Percentiles rank a stretch among this genome's conserved stretches.
Evolutionary conservation across 2,113 vertebrate species (phyloP).

Genomic region (Pedionomus torquatus): DNA sequence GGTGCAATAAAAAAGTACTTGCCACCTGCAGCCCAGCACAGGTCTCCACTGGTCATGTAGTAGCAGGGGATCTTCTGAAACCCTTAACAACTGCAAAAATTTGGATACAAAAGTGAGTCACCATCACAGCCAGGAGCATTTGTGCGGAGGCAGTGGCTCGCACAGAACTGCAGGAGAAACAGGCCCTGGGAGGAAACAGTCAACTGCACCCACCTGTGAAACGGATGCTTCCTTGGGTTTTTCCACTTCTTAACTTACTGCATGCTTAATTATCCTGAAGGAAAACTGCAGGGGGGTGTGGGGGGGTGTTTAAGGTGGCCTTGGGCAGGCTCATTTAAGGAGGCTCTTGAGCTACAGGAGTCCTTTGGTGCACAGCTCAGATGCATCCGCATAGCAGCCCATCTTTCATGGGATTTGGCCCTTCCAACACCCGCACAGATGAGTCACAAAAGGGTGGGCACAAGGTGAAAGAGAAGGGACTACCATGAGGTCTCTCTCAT

Average conservation of each 20-base stretch:
- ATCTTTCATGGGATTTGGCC: rapidly evolving
- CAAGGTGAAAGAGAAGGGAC: not conserved
- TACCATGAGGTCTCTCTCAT: not conserved
- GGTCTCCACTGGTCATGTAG: not conserved
- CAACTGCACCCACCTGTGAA: constrained; percentile 2
- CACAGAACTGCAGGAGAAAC: not conserved
- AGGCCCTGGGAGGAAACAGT: not conserved
- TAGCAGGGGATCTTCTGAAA: not conserved
- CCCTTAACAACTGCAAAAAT: not conserved
- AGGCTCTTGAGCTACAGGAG: not conserved
- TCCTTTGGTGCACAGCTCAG: not conserved
- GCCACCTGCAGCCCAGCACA: not conserved
- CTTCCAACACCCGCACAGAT: not conserved
- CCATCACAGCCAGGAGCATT: not conserved
- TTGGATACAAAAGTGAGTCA: not conserved
- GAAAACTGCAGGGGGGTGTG: not conserved
- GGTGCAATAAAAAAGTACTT: too few relatives aligned
- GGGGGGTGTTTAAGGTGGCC: not conserved
- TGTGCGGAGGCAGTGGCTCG: not conserved
- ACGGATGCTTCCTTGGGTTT: not conserved
- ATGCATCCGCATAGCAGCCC: not conserved
- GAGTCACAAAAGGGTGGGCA: not conserved
- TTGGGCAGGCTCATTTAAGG: not conserved
- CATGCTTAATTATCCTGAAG: constrained; percentile 24
- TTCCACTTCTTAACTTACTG: constrained; percentile 7